Percentiles rank a stretch among this genome's conserved stretches.
Conservation (phyloP, 2,113 vertebrate species). For the Tonatia bakeri region DNA sequence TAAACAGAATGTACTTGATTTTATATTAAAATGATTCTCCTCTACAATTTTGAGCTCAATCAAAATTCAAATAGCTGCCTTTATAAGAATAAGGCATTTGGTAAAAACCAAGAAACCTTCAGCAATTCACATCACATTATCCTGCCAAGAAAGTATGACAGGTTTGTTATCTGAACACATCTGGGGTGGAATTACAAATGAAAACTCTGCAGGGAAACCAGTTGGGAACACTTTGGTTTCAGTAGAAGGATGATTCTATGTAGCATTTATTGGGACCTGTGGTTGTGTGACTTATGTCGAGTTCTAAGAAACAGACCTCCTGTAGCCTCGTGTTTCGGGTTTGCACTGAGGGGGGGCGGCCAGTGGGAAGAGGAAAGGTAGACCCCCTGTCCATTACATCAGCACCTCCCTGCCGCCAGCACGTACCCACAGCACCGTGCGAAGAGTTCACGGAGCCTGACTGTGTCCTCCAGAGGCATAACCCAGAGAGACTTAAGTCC, state of each 20-base stretch:
- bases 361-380: not conserved
- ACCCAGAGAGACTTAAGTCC: not conserved
- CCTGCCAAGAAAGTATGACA: not conserved
- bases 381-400: not conserved
- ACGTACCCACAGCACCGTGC: fast-evolving
- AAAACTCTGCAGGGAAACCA: not conserved
- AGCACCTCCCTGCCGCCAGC: not conserved
- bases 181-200: conserved; percentile 22
- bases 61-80: conserved; percentile 31
- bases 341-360: not conserved
- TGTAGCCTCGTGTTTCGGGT: not conserved
- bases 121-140: not conserved
- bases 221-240: not conserved
- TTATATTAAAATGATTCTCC: not conserved
- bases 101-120: not conserved
- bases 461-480: not conserved
- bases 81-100: conserved; percentile 24
- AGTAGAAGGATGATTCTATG: not conserved
- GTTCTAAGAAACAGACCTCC: not conserved
- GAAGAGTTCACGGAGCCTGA: not conserved
- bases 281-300: not conserved
- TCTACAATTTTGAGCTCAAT: not conserved
- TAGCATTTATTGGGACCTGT: not conserved
- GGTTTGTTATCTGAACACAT: not conserved
- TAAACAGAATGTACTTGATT: not conserved